phyloP scores from a whole-genome alignment of 2,113 vertebrate species.

The Microtus pennsylvanicus region DNA sequence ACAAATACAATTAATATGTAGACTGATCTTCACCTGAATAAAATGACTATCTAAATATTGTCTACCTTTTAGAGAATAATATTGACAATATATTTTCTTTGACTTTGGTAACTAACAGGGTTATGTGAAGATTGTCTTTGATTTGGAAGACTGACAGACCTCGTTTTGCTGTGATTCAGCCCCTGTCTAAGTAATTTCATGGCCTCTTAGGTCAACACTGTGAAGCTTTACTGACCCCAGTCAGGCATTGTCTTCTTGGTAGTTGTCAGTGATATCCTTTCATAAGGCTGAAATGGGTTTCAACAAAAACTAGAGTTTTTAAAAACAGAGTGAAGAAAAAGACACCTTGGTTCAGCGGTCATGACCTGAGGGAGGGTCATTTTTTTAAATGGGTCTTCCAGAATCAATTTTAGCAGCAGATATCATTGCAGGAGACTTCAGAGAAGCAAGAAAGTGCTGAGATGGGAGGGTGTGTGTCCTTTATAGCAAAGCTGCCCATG shows the following conservation, averaged over 20 bases:
- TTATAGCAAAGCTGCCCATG: constrained; percentile 13
- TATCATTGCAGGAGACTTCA: not conserved
- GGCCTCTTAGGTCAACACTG: not conserved
- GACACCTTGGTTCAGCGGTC: not conserved
- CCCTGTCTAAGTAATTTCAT: not conserved
- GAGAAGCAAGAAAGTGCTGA: constrained; percentile 34
- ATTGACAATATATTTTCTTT: not conserved
- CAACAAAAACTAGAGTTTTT: constrained; percentile 1
- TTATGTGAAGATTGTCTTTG: not conserved
- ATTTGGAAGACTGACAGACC: not conserved
- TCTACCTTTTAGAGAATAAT: not conserved
- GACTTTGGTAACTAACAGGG: not conserved
- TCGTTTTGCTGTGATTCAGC: not conserved
- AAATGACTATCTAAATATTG: not conserved
- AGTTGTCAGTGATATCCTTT: not conserved
- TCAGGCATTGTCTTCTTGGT: not conserved
- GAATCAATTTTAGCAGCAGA: constrained; percentile 55
- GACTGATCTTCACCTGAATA: not conserved
- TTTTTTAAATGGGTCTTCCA: constrained; percentile 54
- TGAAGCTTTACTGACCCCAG: not conserved
- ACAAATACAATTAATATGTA: not conserved
- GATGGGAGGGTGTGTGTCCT: not conserved
- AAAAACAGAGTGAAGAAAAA: constrained; percentile 59
- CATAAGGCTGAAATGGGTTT: constrained; percentile 16
- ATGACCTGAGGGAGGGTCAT: constrained; percentile 37